These are phyloP conservation scores for Branchinecta lindahli DNA, from an alignment of 1,140 invertebrate genomes.

Conservation along the genomic window DNA sequence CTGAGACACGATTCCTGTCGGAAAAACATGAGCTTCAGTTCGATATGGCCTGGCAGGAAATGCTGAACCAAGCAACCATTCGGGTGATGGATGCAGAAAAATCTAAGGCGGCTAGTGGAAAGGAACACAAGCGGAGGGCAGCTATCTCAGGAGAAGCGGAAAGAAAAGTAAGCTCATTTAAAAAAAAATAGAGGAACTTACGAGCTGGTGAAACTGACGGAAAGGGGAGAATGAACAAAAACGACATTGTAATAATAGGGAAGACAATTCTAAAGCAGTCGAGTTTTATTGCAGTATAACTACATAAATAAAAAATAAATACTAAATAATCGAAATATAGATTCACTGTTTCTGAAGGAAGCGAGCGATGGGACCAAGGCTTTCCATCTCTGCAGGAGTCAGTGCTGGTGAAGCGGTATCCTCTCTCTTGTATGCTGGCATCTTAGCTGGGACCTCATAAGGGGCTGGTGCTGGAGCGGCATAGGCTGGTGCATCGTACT, in stretches of 20 bases:
- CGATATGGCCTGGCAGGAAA: conserved; percentile 93
- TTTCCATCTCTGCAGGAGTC: neutral
- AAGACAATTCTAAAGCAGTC: too few relatives aligned
- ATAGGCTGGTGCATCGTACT: neutral
- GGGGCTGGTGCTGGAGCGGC: neutral
- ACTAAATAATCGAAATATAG: too few relatives aligned
- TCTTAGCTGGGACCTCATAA: neutral
- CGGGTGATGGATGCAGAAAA: conserved; percentile 88
- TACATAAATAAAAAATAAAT: too few relatives aligned
- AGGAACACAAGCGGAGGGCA: conserved; percentile 65
- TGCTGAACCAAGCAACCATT: conserved; percentile 87
- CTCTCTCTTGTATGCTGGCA: neutral
- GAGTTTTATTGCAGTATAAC: too few relatives aligned
- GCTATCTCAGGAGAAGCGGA: conserved; percentile 57
- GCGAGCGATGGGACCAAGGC: neutral
- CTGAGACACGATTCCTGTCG: conserved; percentile 67
- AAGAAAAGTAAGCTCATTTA: conserved; percentile 42
- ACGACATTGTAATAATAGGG: too few relatives aligned
- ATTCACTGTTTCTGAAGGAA: neutral
- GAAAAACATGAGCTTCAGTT: conserved; percentile 64
- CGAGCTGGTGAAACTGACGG: too few relatives aligned
- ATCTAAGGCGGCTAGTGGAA: conserved; percentile 65
- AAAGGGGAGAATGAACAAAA: too few relatives aligned
- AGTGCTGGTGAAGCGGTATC: neutral
- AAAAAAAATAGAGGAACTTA: too few relatives aligned